phyloP scores from a whole-genome alignment of 2,113 vertebrate species.

The Serinus canaria region DNA sequence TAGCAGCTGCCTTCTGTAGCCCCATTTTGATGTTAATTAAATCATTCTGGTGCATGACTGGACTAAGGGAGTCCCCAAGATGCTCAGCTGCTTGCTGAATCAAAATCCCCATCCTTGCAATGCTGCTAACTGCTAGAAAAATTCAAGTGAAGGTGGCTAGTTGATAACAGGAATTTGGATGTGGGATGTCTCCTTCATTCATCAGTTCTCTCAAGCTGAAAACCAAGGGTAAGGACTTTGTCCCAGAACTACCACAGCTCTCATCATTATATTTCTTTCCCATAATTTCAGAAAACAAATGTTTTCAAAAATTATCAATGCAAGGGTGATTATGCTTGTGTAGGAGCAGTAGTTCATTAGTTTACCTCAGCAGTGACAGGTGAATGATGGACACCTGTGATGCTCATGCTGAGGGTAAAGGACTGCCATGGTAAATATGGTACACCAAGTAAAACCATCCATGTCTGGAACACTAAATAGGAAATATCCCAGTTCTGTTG shows the following conservation, averaged over 20 bases:
- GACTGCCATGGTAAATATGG: neutral
- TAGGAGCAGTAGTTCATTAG: neutral
- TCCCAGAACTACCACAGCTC: neutral
- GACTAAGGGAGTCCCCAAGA: neutral
- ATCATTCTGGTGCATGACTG: neutral
- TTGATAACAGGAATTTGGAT: neutral
- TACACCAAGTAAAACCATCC: neutral
- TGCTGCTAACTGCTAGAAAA: neutral
- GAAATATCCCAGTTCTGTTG: neutral
- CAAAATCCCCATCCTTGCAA: neutral
- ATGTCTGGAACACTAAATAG: neutral
- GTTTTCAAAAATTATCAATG: neutral
- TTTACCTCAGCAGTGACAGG: neutral
- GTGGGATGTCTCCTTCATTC: neutral
- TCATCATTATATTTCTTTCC: neutral
- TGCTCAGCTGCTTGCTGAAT: neutral
- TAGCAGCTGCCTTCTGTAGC: neutral
- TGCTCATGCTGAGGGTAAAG: neutral
- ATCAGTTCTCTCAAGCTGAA: neutral
- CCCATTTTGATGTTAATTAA: fast-evolving
- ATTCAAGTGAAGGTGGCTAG: neutral
- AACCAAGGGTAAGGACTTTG: neutral
- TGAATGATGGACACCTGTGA: neutral
- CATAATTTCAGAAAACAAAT: neutral
- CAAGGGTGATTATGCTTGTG: neutral